Evolutionary conservation across 2,888 invertebrate species (phyloP), one percentile per base, ranked within the genome.

Genomic region (Cephalotes varians): DNA sequence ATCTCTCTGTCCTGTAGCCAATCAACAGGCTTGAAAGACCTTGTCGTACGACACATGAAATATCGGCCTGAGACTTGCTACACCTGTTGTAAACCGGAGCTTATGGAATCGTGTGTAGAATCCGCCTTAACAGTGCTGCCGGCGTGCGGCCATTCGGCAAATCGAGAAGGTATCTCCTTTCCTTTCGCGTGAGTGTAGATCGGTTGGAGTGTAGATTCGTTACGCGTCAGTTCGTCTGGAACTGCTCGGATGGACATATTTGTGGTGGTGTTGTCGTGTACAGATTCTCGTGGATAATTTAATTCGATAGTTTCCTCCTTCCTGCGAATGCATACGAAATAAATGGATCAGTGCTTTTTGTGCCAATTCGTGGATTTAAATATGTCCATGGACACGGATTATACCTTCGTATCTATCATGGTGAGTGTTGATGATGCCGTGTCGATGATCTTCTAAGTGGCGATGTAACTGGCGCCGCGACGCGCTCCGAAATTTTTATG

Each of bases 341-440:
- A 69, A 79, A 72, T 79, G 72, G 71, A 56, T 71, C 72, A 71
- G 44, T 79, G 56, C 31, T 69, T 18, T n/a, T 56, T 25, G n/a
- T 44, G 44, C 9, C 6, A 34, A 56, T 56, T 21, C 21, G 18
- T 44, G 69, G 18, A 56, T 40, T 40, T 54, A 6, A 34, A 71
- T 25, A 47, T 71, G 67, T 7, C 49, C 25, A 25, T 2, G 71
- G 18, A 67, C 21, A 31, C 56, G 56, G 44, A 56, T 47, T 18
- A n/a, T 44, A 47, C 12, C 7, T 79, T 21, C 15, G 44, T n/a
- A 65, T 49, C 37, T 44, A 71, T 56, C 18, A 47, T 25, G 77
- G 77, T 71, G 25, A 79, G 77, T 56, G 31, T 51, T n/a, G n/a
- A n/a, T n/a, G n/a, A 72, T 21, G 9, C 25, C 25, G 18, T 51